Evolutionary conservation across 1,140 invertebrate species (phyloP).

Genomic region (Drosophila simulans): DNA sequence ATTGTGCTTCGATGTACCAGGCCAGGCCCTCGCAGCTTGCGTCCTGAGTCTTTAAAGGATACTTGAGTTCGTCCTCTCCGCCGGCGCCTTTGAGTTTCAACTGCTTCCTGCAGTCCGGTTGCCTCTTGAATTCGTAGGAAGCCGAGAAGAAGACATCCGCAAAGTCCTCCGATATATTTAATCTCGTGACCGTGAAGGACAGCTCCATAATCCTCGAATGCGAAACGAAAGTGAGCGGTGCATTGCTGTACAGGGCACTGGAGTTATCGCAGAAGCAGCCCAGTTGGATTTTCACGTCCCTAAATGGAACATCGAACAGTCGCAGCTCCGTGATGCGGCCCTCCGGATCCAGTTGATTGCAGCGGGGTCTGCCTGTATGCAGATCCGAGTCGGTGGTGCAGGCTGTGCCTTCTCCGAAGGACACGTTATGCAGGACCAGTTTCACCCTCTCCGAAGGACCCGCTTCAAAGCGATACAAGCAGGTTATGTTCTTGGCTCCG

Average conservation of each 20-base stretch:
- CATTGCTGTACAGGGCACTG: constrained; percentile 84
- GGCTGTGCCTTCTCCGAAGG: constrained; percentile 87
- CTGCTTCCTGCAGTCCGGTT: constrained; percentile 88
- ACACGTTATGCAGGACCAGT: constrained; percentile 89
- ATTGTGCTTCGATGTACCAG: constrained; percentile 90
- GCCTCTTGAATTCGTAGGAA: constrained; percentile 88
- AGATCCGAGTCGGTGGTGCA: constrained; percentile 90
- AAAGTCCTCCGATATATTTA: constrained; percentile 90
- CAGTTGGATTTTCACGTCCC: constrained; percentile 87
- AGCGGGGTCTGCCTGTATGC: constrained; percentile 88
- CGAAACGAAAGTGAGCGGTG: constrained; percentile 88
- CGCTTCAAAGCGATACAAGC: constrained; percentile 90
- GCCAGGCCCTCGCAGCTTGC: constrained; percentile 90
- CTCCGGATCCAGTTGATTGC: constrained; percentile 85
- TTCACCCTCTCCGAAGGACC: constrained; percentile 87
- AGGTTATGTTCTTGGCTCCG: constrained; percentile 89
- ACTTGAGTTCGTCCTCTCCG: constrained; percentile 87
- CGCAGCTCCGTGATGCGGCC: constrained; percentile 86
- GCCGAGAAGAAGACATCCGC: constrained; percentile 89
- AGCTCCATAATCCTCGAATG: constrained; percentile 88
- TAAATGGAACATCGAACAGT: constrained; percentile 88
- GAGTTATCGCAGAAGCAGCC: constrained; percentile 90
- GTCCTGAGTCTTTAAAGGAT: constrained; percentile 87
- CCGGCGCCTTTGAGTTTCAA: constrained; percentile 87
- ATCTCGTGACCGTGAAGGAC: constrained; percentile 87